phyloP scores from a whole-genome alignment of 2,797 vertebrate genomes.

The Enteromius thamalakanensis region DNA sequence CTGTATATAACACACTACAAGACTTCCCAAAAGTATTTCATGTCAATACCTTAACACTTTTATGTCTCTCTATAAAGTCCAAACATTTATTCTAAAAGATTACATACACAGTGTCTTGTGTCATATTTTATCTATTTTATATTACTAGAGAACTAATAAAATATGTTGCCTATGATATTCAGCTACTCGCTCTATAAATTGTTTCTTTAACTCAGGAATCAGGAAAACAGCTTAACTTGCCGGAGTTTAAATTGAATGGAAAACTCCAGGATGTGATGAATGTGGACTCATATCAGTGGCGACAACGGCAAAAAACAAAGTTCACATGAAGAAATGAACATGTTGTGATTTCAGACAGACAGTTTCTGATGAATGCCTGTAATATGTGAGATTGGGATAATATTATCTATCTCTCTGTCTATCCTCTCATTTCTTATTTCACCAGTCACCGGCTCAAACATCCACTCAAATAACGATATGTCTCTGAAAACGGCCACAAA shows the following conservation, averaged over 20 bases:
- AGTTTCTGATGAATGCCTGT: slow-evolving; percentile 18
- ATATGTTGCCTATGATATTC: neutral
- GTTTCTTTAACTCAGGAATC: neutral
- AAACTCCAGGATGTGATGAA: slow-evolving; percentile 29
- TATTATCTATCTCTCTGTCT: slow-evolving; percentile 1
- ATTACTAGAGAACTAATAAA: neutral
- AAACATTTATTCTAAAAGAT: neutral
- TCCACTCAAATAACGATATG: slow-evolving; percentile 21
- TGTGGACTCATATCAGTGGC: neutral
- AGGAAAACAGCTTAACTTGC: neutral
- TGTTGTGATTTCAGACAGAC: neutral
- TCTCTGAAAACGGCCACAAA: neutral
- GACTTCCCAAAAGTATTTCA: neutral
- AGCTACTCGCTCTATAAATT: neutral
- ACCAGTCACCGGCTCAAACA: slow-evolving; percentile 10
- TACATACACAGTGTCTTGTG: neutral
- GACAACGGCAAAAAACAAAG: slow-evolving; percentile 26
- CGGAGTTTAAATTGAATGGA: slow-evolving; percentile 13
- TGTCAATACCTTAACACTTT: neutral
- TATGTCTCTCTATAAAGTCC: neutral
- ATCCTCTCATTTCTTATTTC: neutral
- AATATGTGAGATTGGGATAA: neutral
- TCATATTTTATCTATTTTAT: neutral
- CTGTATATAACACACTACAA: neutral
- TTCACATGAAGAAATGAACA: slow-evolving; percentile 26